Evolutionary conservation across 2,113 vertebrate species (phyloP).

Genomic region (Acinonyx jubatus): DNA sequence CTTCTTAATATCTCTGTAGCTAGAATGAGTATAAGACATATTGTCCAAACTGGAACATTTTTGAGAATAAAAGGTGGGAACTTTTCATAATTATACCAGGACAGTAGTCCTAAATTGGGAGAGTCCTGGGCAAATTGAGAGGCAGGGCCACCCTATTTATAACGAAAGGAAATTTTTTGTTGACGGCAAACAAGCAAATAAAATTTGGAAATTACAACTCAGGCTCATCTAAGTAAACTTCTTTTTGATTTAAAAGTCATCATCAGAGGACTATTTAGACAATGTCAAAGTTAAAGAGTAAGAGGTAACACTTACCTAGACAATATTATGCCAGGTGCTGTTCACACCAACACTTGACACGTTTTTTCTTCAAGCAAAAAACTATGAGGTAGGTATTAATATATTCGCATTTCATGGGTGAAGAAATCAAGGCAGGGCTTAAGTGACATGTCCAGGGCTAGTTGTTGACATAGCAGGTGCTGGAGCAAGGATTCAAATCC

Average conservation of each 20-base stretch:
- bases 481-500: neutral
- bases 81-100: neutral
- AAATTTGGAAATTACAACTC: neutral
- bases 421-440: neutral
- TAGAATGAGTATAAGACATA: neutral
- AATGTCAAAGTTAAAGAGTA: slow-evolving; percentile 26
- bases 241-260: neutral
- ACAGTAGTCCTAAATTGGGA: neutral
- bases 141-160: neutral
- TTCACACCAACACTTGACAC: neutral
- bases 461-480: neutral
- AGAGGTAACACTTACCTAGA: neutral
- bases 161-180: neutral
- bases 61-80: neutral
- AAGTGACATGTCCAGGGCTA: neutral
- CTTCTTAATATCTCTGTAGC: neutral
- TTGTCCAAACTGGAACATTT: neutral
- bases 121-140: neutral
- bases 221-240: neutral
- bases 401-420: neutral
- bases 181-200: neutral
- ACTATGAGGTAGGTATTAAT: neutral
- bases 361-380: neutral
- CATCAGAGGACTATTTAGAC: neutral
- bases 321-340: neutral